Conservation (phyloP, 2,888 invertebrate genomes). For the Papilio demoleus region DNA sequence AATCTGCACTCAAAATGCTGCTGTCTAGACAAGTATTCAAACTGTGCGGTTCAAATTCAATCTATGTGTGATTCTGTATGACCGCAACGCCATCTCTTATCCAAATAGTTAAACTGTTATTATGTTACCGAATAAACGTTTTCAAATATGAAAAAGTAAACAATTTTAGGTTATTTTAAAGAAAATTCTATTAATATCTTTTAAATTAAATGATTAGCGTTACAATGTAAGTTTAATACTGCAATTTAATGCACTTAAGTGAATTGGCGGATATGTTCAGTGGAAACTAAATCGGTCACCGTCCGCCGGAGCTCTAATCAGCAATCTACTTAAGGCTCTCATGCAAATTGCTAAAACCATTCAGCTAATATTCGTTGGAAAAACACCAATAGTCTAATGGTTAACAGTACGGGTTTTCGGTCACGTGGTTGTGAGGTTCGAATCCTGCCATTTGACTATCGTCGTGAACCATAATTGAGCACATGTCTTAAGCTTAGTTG, state of each 20-base stretch:
- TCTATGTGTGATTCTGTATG: background rate
- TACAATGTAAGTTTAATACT: background rate
- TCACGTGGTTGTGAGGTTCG: no score
- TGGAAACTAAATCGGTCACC: conserved; percentile 15
- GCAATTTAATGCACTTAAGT: conserved; percentile 13
- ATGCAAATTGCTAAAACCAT: conserved; percentile 3
- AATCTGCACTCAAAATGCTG: conserved; percentile 3
- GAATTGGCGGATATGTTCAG: conserved; percentile 1
- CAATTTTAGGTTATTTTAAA: no score
- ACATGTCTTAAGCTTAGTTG: no score
- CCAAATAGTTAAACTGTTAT: background rate
- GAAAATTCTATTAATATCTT: no score
- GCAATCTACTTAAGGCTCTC: conserved; percentile 23
- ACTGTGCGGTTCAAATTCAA: conserved; percentile 7
- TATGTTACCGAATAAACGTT: background rate
- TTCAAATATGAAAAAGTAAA: no score
- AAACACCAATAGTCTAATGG: no score
- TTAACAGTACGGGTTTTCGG: no score
- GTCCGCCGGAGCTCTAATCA: conserved; percentile 12
- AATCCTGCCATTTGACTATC: no score
- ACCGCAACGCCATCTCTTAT: conserved; percentile 11
- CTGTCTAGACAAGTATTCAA: conserved; percentile 4
- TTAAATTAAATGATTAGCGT: no score
- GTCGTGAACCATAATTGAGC: no score
- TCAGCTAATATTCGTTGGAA: conserved; percentile 12